Evolutionary conservation across 2,113 vertebrate species (phyloP), one percentile per base, ranked within the genome.

Genomic region (Motacilla alba): DNA sequence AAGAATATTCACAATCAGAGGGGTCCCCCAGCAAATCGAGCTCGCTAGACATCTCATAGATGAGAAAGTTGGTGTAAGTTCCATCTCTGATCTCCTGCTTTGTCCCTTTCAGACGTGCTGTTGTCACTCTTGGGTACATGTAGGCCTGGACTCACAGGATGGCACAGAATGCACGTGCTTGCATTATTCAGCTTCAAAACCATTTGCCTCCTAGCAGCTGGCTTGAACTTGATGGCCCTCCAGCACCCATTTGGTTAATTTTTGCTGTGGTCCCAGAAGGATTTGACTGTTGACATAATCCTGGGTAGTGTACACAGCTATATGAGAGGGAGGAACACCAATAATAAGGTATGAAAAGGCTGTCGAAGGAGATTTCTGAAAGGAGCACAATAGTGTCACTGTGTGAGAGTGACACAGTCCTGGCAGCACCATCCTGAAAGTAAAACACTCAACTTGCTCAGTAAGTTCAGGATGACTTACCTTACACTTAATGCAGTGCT

Each of bases 41-140:
- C 98, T 99, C 62, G 99, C 99, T 49, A 98, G 99, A 39, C 99
- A 99, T 95, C 98, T 99, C 98, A 99, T 99, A 95, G 99, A 99
- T 91, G 99, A 99, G 98, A 99, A 99, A 98, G 99, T 99, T 92
- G 99, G 99, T 96, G 99, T 99, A 98, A 97, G 99, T 98, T 94
- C 72, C 19, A 4, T 17, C 92, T 78, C 78, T 86, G 74, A 68
- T 85, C 14, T 41, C 33, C 18, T 52, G 47, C 31, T 77, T 23
- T 67, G 49, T 83, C 64, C 74, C 78, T 86, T 69, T 82, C 49
- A 70, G 73, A 27, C 2, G 1, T 49, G 66, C 3, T 72, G 16
- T 30, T 74, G 50, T 74, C 50, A 47, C 52, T 75, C 20, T 30
- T 69, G 13, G 41, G 41, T 74, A 23, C 2, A 0, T 13, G 9